Conservation (phyloP, 2,888 invertebrate genomes). For the Lucinisca nassula region DNA sequence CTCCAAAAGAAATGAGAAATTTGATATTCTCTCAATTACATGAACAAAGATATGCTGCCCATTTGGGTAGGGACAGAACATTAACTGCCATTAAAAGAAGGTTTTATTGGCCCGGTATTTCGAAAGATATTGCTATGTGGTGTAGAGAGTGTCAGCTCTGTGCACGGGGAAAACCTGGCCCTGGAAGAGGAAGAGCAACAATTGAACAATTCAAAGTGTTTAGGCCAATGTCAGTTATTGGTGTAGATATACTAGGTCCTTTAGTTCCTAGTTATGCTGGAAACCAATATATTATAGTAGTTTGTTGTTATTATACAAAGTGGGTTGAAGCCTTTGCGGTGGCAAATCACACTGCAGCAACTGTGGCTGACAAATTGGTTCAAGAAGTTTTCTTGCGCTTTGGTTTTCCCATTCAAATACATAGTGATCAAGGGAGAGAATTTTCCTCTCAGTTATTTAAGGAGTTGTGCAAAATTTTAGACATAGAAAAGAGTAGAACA, state of each 20-base stretch:
- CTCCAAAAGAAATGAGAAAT: not conserved
- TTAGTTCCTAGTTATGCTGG: not conserved
- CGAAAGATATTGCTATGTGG: not conserved
- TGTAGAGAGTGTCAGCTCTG: constrained; percentile 9
- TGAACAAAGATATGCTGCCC: not conserved
- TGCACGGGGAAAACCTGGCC: not conserved
- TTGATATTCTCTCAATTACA: not conserved
- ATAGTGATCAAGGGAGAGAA: not conserved
- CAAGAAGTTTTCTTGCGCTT: not conserved
- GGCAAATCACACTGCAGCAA: not conserved
- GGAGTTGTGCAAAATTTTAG: not conserved
- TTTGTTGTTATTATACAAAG: not conserved
- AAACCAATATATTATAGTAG: not conserved
- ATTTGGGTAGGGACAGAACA: constrained; percentile 4
- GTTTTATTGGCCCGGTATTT: not conserved
- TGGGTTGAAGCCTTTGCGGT: constrained; percentile 9
- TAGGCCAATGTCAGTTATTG: not conserved
- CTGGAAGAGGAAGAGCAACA: not conserved
- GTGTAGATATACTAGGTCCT: constrained; percentile 4
- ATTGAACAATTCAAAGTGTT: not conserved
- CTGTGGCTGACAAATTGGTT: not conserved
- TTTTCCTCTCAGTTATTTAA: not conserved
- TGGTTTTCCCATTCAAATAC: not conserved
- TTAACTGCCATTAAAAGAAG: not conserved
- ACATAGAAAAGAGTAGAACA: constrained; percentile 6